Evolutionary conservation across 1,140 invertebrate species (phyloP).

Genomic region (Anagrus nilaparvatae): DNA sequence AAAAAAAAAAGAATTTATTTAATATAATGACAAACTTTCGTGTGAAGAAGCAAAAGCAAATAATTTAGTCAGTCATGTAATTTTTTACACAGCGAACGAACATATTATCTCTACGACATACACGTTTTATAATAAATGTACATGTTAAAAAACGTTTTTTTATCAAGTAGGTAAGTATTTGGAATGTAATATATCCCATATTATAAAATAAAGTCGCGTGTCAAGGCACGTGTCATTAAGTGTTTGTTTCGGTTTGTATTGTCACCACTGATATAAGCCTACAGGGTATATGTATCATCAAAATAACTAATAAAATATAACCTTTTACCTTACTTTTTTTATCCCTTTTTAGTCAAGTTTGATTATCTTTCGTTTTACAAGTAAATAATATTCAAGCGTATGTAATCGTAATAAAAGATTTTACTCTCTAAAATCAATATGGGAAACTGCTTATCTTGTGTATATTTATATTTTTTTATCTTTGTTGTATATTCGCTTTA

Average conservation of each 20-base stretch:
- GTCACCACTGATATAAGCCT: slow-evolving; percentile 39
- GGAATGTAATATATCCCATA: slow-evolving; percentile 44
- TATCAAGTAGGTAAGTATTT: slow-evolving; percentile 40
- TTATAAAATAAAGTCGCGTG: slow-evolving; percentile 38
- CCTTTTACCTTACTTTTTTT: too few relatives aligned
- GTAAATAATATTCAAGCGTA: slow-evolving; percentile 16
- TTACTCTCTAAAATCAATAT: background rate
- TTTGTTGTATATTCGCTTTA: too few relatives aligned
- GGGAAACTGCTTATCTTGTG: too few relatives aligned
- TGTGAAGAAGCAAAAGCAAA: too few relatives aligned
- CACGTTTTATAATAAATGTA: too few relatives aligned
- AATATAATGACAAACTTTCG: too few relatives aligned
- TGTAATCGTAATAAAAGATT: background rate
- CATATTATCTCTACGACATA: too few relatives aligned
- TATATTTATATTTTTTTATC: too few relatives aligned
- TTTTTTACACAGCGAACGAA: slow-evolving; percentile 11
- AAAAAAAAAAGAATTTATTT: too few relatives aligned
- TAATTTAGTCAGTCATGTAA: slow-evolving; percentile 1
- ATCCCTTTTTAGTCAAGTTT: too few relatives aligned
- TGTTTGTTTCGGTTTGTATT: slow-evolving; percentile 46
- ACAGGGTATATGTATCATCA: slow-evolving; percentile 16
- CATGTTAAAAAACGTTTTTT: too few relatives aligned
- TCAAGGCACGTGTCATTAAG: slow-evolving; percentile 37
- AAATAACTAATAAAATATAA: too few relatives aligned
- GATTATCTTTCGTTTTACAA: slow-evolving; percentile 17